Conservation (phyloP, 2,888 invertebrate species). For the Ormia ochracea region DNA sequence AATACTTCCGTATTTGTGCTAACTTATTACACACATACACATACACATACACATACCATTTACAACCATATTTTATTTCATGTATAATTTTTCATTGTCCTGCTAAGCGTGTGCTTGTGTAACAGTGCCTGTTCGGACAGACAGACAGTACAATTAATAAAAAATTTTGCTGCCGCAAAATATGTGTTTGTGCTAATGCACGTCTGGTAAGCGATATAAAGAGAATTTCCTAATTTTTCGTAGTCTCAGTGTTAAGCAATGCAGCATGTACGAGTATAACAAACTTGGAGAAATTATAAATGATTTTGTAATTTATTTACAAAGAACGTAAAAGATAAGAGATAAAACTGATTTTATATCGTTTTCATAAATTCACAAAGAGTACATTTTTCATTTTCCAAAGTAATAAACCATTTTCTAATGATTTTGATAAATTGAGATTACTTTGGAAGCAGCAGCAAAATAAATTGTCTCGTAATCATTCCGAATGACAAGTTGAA, state of each 20-base stretch:
- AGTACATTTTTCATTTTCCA: not conserved
- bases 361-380: not conserved
- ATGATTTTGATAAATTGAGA: not conserved
- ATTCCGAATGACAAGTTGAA: not conserved
- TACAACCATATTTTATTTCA: not conserved
- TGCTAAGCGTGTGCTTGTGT: not conserved
- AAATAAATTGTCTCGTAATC: not conserved
- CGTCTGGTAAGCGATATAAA: not conserved
- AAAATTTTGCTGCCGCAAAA: not conserved
- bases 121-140: not conserved
- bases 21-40: not conserved
- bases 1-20: not conserved
- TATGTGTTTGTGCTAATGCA: not conserved
- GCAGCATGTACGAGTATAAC: not conserved
- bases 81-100: not conserved
- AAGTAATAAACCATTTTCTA: not conserved
- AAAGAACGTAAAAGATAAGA: not conserved
- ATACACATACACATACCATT: not conserved
- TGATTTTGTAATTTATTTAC: conserved; percentile 34
- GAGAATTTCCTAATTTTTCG: conserved; percentile 3
- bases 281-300: conserved; percentile 31
- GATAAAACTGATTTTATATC: too few species aligned
- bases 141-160: not conserved
- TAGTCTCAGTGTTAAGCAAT: not conserved
- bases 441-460: not conserved